Evolutionary conservation across 2,797 vertebrate genomes (phyloP), one percentile per base, ranked within the genome.

Genomic region (Schizopygopsis pylzovi): DNA sequence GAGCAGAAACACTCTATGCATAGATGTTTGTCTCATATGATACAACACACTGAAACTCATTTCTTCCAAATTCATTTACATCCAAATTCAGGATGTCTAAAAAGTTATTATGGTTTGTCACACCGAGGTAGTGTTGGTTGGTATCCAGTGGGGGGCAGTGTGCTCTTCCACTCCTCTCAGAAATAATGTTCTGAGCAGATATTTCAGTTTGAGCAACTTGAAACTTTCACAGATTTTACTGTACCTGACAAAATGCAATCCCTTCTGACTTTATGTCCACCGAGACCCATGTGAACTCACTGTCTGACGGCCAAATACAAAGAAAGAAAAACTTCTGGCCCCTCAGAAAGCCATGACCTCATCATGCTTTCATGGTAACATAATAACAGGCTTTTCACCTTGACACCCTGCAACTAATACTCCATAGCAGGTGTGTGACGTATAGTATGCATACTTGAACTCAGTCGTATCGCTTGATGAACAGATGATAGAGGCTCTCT

Each of bases 61-160:
- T 13, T 5, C 67, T 70, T 70, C 6, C 18, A 70, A 70, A 25
- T 41, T 41, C 37, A 59, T 15, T 71, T 72, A 25, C 72, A 49
- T 70, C 6, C 37, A 70, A 70, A 16, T 41, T 41, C 52, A 59
- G 18, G 10, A 59, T 59, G 2, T 10, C 28, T 54, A 39, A 56
- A 54, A 54, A 56, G 77, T 28, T 80, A 33, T 22, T 52, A 52
- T 47, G 33, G 16, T 39, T 54, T 70, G 20, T 54, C 28, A 41
- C 45, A 67, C 15, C 7, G 56, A 43, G 41, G 77, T 45, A 37
- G 28, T 79, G 18, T 72, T 45, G n/a, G 15, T 67, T 61, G 70
- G 16, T 89, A 56, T 84, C 89, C 91, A 93, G 84, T 63, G 47
- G 90, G 86, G 83, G 91, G 92, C 90, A 90, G 89, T 89, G 70